These are phyloP conservation scores for Hypselothyrea guttata DNA, from an alignment of 2,888 invertebrate genomes.

Conservation along the genomic window DNA sequence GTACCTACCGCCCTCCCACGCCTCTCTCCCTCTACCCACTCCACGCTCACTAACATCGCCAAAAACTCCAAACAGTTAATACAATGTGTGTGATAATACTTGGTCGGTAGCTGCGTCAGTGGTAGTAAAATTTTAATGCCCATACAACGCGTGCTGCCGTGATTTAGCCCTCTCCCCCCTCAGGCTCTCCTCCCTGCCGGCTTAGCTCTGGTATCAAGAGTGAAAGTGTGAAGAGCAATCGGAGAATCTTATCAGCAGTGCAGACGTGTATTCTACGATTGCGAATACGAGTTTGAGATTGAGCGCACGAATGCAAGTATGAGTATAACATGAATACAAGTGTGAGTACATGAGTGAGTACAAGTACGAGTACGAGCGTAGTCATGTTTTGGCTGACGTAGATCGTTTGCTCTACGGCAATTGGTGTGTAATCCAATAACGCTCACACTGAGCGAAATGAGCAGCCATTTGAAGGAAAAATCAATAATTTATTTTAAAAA, in stretches of 20 bases:
- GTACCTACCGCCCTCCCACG: background rate
- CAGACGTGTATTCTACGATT: slow-evolving; percentile 34
- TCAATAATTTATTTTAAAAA: slow-evolving; percentile 7
- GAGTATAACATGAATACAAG: background rate
- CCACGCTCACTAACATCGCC: background rate
- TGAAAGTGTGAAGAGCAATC: slow-evolving; percentile 63
- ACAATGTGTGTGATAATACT: slow-evolving; percentile 16
- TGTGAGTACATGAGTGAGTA: slow-evolving; percentile 1
- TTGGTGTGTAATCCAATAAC: slow-evolving; percentile 31
- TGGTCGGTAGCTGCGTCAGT: slow-evolving; percentile 37
- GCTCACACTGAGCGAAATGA: slow-evolving; percentile 27
- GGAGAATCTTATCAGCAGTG: slow-evolving; percentile 63
- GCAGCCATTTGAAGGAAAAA: background rate
- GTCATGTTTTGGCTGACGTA: slow-evolving; percentile 12
- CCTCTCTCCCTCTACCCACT: too few relatives aligned
- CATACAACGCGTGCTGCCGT: slow-evolving; percentile 48
- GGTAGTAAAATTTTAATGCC: slow-evolving; percentile 69
- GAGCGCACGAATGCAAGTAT: slow-evolving; percentile 3
- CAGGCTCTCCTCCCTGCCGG: background rate
- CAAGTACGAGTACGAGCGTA: background rate
- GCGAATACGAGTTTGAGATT: slow-evolving; percentile 19
- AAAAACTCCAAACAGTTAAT: slow-evolving; percentile 6
- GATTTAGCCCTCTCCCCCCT: slow-evolving; percentile 41
- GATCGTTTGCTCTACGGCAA: slow-evolving; percentile 19
- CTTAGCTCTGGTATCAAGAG: slow-evolving; percentile 27